phyloP scores from a whole-genome alignment of 2,888 invertebrate species.

The Seira musarum region DNA sequence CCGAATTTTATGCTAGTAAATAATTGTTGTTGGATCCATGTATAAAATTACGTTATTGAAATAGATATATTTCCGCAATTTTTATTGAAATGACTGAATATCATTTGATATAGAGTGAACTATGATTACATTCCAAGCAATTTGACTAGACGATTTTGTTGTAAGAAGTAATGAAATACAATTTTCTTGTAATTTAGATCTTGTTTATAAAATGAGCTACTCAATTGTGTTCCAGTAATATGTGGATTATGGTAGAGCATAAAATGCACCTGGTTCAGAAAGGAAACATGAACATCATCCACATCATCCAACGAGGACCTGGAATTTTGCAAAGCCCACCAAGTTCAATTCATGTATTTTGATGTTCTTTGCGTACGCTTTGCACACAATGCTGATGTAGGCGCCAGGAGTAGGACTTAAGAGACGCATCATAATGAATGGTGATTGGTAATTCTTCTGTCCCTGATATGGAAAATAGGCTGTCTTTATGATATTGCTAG shows the following conservation, averaged over 20 bases:
- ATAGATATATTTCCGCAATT: too few species aligned
- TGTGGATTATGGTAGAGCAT: neutral
- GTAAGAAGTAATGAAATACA: too few species aligned
- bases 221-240: neutral
- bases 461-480: slow-evolving; percentile 91
- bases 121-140: too few species aligned
- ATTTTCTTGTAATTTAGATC: too few species aligned
- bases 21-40: too few species aligned
- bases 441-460: slow-evolving; percentile 85
- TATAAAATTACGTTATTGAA: too few species aligned
- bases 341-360: slow-evolving; percentile 88
- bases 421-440: slow-evolving; percentile 90
- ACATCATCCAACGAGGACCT: slow-evolving; percentile 85
- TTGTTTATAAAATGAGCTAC: too few species aligned
- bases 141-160: too few species aligned
- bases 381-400: slow-evolving; percentile 93
- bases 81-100: too few species aligned
- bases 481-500: slow-evolving; percentile 86
- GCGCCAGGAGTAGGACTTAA: slow-evolving; percentile 88
- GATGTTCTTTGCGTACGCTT: slow-evolving; percentile 93
- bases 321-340: slow-evolving; percentile 94
- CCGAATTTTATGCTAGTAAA: too few species aligned
- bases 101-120: too few species aligned
- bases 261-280: neutral
- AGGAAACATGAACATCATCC: neutral